Evolutionary conservation across 2,888 invertebrate genomes (phyloP), one percentile per base, ranked within the genome.

Genomic region (Epistrophe grossulariae): DNA sequence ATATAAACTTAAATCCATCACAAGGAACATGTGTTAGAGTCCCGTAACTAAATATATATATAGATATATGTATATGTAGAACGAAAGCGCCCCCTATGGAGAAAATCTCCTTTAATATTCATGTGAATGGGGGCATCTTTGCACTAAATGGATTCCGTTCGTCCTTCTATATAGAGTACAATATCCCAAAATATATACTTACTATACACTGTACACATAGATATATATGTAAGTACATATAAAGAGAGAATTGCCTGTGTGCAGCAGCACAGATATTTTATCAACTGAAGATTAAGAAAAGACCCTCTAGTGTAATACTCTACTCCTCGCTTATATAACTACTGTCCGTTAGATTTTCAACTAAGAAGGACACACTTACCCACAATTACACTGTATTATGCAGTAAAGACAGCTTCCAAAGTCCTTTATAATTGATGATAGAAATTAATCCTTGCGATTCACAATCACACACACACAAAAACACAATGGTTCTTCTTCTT

Each of bases 391-490:
- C 77, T 57, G 62, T 73, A 62, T 70, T 48, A 83, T 60, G 62
- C 62, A 81, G 72, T 81, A 73, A 43, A 70, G 70, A 79, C 48
- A 82, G 71, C 64, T 70, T 82, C 78, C 73, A 77, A 82, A 85
- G 78, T 82, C 85, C 78, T 74, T 78, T 78, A 74, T 78, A 85
- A 82, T 85, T 82, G 82, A 85, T 78, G 82, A 78, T 78, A 82
- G 70, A 82, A 85, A 73, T 78, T 85, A 85, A 85, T 85, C 82
- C 85, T 70, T 84, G 45, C 52, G 57, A 55, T 60, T 43, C 55
- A 45, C 57, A 80, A 68, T 57, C 52, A 43, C 38, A 43, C 15
- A 60, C 48, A 45, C 59, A 38, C 31, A 45, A 48, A 31, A 60
- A 52, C 62, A 50, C 52, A 55, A 43, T 64, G 70, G 40, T 70